Evolutionary conservation across 2,888 invertebrate species (phyloP).

Genomic region (Caradrina kadenii): DNA sequence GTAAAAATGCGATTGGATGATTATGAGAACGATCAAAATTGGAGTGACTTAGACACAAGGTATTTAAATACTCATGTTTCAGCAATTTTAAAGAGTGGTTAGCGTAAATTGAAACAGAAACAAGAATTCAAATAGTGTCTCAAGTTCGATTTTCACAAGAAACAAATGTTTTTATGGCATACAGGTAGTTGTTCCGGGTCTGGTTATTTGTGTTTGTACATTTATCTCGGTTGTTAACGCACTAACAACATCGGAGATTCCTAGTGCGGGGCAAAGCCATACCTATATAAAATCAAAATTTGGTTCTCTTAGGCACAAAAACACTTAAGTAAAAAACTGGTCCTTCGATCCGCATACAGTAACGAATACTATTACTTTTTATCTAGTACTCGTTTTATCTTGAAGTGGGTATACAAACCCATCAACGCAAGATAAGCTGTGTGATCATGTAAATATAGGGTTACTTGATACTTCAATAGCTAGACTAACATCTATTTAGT

Average conservation of each 20-base stretch:
- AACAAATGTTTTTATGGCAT: too few species aligned
- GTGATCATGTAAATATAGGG: conserved; percentile 6
- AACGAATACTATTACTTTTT: neutral
- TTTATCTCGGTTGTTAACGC: too few species aligned
- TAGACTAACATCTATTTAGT: conserved; percentile 2
- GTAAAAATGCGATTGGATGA: too few species aligned
- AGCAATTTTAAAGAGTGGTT: neutral
- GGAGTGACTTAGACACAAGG: neutral
- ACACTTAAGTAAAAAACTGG: neutral
- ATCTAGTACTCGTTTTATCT: conserved; percentile 1
- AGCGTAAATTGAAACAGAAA: neutral
- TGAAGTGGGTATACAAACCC: neutral
- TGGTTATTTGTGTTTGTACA: too few species aligned
- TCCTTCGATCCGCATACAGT: neutral
- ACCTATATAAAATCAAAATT: neutral
- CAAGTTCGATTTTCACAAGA: too few species aligned
- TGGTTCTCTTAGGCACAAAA: neutral
- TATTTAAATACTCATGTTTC: too few species aligned
- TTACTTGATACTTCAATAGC: conserved; percentile 17
- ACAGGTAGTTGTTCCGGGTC: too few species aligned
- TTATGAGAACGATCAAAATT: conserved; percentile 24
- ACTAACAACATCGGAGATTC: too few species aligned
- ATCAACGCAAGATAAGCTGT: conserved; percentile 2
- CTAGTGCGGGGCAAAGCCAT: too few species aligned
- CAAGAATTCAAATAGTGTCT: too few species aligned